These are phyloP conservation scores for Acholoe squamosa DNA, from an alignment of 2,888 invertebrate genomes.

Conservation along the genomic window DNA sequence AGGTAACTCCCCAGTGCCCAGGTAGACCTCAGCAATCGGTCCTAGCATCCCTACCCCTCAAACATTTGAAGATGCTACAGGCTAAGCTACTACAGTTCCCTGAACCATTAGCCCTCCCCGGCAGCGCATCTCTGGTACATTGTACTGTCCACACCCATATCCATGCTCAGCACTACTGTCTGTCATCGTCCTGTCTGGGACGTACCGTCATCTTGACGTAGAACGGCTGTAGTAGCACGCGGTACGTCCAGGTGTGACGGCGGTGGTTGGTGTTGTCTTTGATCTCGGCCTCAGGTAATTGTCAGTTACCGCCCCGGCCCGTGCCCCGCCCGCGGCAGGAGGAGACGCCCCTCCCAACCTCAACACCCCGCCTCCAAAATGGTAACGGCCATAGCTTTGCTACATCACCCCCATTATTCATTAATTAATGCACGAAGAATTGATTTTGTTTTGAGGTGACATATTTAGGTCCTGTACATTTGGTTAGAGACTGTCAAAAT, in stretches of 20 bases:
- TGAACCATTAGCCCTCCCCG: neutral
- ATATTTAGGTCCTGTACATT: too few relatives aligned
- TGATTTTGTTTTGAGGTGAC: too few relatives aligned
- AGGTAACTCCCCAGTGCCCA: too few relatives aligned
- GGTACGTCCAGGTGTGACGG: neutral
- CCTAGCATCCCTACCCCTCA: neutral
- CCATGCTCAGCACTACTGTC: neutral
- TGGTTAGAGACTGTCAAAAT: too few relatives aligned
- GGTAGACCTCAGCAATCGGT: neutral
- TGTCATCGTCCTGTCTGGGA: slow-evolving; percentile 6
- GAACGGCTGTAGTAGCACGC: neutral
- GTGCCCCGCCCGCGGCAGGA: neutral
- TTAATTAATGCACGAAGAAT: too few relatives aligned
- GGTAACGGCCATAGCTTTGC: neutral
- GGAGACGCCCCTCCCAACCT: neutral
- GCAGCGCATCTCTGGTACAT: neutral
- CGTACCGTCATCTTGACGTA: neutral
- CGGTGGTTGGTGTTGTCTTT: neutral
- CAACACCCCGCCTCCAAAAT: neutral
- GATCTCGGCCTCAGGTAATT: neutral
- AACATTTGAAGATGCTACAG: neutral
- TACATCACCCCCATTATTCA: neutral
- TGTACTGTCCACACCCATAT: neutral
- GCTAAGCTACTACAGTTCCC: neutral
- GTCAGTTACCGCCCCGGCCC: neutral